Conservation (phyloP, 2,113 vertebrate species). For the Ictalurus punctatus region DNA sequence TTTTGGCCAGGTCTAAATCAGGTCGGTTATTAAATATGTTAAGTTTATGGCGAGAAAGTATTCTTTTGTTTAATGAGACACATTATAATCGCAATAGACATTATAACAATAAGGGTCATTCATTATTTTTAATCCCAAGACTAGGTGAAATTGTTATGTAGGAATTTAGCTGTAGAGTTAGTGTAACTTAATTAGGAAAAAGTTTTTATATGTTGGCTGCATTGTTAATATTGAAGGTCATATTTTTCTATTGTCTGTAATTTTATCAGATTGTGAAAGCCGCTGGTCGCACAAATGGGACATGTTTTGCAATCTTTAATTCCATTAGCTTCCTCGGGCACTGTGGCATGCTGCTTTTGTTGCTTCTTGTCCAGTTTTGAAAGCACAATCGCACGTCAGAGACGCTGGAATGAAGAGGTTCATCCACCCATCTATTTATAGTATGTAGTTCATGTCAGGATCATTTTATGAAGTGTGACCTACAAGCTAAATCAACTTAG, state of each 20-base stretch:
- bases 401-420: neutral
- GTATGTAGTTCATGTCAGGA: conserved; percentile 19
- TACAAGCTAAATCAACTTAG: neutral
- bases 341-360: neutral
- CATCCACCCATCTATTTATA: conserved; percentile 30
- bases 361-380: neutral
- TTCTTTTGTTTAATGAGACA: neutral
- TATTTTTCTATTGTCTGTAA: neutral
- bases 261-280: neutral
- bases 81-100: neutral
- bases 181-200: neutral
- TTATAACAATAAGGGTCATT: neutral
- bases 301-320: neutral
- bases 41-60: neutral
- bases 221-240: neutral
- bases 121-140: neutral
- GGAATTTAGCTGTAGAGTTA: neutral
- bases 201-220: neutral
- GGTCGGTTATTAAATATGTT: no score
- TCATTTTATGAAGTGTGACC: conserved; percentile 14
- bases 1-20: neutral
- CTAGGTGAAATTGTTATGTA: no score
- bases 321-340: neutral
- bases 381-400: neutral
- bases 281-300: neutral